Evolutionary conservation across 2,113 vertebrate genomes (phyloP), one percentile per base, ranked within the genome.

Genomic region (Zapus hudsonius): DNA sequence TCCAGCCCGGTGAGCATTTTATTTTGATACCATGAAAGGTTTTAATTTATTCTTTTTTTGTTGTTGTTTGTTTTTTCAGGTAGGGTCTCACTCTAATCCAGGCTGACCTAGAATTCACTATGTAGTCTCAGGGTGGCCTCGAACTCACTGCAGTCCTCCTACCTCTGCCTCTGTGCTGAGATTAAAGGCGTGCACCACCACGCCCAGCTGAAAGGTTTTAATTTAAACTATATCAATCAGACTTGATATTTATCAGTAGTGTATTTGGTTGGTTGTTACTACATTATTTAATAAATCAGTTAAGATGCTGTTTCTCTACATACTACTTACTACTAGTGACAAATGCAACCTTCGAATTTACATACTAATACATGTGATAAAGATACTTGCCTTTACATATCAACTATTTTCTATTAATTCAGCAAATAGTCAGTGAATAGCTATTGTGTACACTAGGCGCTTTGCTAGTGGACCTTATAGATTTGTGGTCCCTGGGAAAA

Each of bases 401-500:
- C 20, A 89, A 66, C 11, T 61, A 64, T 84, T 75, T 64, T n/a
- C 76, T 93, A 63, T 82, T 91, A 88, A 87, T 75, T 76, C 63
- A 90, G 40, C 67, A 80, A 55, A 31, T 81, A 89, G 44, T 93
- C 84, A 66, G n/a, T 87, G 33, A 95, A 36, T 81, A 69, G 72
- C 59, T 80, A 36, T 74, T 92, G 10, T 79, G 9, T 89, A 55
- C 12, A 72, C 42, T 55, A 91, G 66, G 22, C 25, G 64, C 72
- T 89, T 95, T 94, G 38, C 80, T 73, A 67, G 73, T n/a, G n/a
- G 42, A 95, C 22, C 3, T 86, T 89, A 4, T 74, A 80, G 57
- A 80, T 94, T 59, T 91, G 7, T 87, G 79, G 95, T 83, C 66
- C 9, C 72, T 83, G 38, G 42, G 69, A 79, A 94, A 88, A 94